These are phyloP conservation scores for Abrostola triplasia DNA, from an alignment of 2,888 invertebrate genomes.

Conservation along the genomic window DNA sequence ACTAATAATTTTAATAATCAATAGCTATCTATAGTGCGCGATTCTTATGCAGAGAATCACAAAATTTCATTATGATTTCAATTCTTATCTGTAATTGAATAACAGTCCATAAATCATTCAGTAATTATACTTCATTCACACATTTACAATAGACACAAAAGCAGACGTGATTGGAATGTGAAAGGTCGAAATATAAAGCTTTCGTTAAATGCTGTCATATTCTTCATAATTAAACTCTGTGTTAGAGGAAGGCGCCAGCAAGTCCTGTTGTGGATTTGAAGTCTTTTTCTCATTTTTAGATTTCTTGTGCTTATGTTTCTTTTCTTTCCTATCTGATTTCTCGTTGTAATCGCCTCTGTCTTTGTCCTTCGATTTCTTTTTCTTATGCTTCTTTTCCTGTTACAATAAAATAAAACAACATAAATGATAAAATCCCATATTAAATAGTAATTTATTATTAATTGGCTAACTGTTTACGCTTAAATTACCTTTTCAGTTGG, in stretches of 20 bases:
- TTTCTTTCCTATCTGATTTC: constrained; percentile 86
- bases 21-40: too few relatives aligned
- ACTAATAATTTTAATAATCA: too few relatives aligned
- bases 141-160: constrained; percentile 21
- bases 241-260: constrained; percentile 74
- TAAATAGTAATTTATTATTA: not conserved
- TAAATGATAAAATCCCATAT: not conserved
- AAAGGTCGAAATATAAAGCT: constrained; percentile 9
- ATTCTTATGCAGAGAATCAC: too few relatives aligned
- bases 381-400: constrained; percentile 87
- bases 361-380: constrained; percentile 87
- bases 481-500: constrained; percentile 70
- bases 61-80: too few relatives aligned
- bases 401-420: constrained; percentile 25
- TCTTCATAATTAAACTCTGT: constrained; percentile 75
- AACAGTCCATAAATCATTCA: constrained; percentile 12
- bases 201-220: constrained; percentile 79
- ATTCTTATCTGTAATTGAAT: too few relatives aligned
- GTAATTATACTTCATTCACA: constrained; percentile 12
- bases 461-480: not conserved
- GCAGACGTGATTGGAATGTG: constrained; percentile 44
- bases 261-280: constrained; percentile 82
- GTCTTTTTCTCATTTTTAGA: constrained; percentile 79
- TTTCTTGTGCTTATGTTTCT: constrained; percentile 88
- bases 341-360: constrained; percentile 85